Conservation (phyloP, 2,113 vertebrate genomes). For the Naja naja region DNA sequence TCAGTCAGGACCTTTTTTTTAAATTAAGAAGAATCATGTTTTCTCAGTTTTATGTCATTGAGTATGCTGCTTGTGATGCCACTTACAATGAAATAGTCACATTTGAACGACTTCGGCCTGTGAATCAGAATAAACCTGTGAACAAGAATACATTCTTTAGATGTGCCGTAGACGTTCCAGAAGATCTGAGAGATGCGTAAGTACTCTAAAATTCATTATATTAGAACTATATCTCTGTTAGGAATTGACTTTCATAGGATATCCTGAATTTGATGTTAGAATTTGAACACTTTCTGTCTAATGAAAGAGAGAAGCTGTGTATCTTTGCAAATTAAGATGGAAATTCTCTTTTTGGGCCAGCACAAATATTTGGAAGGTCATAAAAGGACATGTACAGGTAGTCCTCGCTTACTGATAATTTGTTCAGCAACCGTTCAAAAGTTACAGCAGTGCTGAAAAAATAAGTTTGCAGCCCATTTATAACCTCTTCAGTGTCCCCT, state of each 20-base stretch:
- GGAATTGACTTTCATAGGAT: too few relatives aligned
- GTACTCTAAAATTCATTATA: slow-evolving; percentile 42
- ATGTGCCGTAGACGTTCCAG: slow-evolving; percentile 80
- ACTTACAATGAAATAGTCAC: slow-evolving; percentile 86
- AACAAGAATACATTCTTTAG: slow-evolving; percentile 84
- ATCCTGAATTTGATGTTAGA: not conserved
- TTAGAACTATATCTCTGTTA: not conserved
- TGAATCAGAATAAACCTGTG: slow-evolving; percentile 82
- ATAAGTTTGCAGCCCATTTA: not conserved
- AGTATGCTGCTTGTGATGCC: slow-evolving; percentile 84
- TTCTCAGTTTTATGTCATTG: slow-evolving; percentile 80
- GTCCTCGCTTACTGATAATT: not conserved
- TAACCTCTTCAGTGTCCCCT: not conserved
- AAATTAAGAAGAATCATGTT: not conserved
- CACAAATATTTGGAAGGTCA: not conserved
- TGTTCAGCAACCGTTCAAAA: not conserved
- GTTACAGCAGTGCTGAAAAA: not conserved
- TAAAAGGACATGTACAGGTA: not conserved
- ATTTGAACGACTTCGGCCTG: slow-evolving; percentile 79
- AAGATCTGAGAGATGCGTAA: slow-evolving; percentile 83
- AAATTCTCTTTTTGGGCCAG: not conserved
- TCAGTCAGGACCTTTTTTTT: rapidly evolving
- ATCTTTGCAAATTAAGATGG: not conserved
- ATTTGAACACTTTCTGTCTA: not conserved
- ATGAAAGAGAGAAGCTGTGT: not conserved